A percentile compares a stretch with the other conserved stretches of the same genome.
These are phyloP conservation scores for Phasianus colchicus DNA, from an alignment of 2,113 vertebrate genomes.

Conservation along the genomic window DNA sequence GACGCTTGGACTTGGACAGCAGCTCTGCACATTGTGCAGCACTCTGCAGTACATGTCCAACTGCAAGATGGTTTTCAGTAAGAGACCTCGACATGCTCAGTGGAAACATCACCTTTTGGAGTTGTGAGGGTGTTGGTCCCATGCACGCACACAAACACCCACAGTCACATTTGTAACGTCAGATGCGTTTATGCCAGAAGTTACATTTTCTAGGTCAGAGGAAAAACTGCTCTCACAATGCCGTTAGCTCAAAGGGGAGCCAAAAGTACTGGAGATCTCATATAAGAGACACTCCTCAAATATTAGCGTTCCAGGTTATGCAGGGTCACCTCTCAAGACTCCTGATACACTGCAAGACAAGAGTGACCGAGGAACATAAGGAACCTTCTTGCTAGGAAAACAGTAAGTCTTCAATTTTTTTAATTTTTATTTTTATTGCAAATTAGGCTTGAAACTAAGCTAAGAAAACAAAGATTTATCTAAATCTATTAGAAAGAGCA, in stretches of 20 bases:
- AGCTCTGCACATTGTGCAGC: neutral
- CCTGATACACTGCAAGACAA: rapidly evolving
- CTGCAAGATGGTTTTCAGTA: neutral
- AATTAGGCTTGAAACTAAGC: neutral
- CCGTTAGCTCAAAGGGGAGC: neutral
- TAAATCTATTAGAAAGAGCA: neutral
- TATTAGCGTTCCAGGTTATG: neutral
- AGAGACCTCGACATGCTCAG: neutral
- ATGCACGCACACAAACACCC: rapidly evolving
- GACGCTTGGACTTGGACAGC: rapidly evolving
- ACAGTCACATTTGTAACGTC: rapidly evolving
- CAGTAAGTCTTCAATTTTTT: neutral
- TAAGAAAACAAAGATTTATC: neutral
- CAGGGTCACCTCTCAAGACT: neutral
- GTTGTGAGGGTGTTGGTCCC: neutral
- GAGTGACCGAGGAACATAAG: neutral
- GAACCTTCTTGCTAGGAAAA: neutral
- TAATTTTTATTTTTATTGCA: neutral
- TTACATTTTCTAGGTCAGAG: neutral
- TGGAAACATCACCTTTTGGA: rapidly evolving
- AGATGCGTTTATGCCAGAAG: neutral
- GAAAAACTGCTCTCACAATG: neutral
- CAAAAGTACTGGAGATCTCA: neutral
- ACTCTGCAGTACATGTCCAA: neutral
- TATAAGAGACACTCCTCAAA: neutral